phyloP scores from a whole-genome alignment of 2,888 invertebrate species.

The Oscheius sp. region DNA sequence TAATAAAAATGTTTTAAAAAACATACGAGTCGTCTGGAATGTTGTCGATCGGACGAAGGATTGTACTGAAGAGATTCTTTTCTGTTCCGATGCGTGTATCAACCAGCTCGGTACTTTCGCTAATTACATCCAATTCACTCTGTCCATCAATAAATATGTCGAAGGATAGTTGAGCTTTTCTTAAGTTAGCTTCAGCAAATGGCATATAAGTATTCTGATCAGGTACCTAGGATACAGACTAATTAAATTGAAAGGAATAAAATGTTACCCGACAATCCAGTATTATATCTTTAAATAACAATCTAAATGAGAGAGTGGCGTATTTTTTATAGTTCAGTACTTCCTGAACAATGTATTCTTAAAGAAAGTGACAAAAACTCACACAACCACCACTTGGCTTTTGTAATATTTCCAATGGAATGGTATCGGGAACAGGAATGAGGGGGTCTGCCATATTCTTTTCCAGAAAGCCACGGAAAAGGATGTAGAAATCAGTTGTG shows the following conservation, averaged over 20 bases:
- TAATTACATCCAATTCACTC: slow-evolving; percentile 76
- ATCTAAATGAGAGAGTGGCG: slow-evolving; percentile 74
- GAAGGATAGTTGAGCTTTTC: slow-evolving; percentile 74
- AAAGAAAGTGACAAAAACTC: slow-evolving; percentile 16
- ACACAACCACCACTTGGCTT: slow-evolving; percentile 53
- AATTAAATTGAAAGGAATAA: background rate
- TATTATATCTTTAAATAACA: slow-evolving; percentile 75
- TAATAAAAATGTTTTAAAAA: background rate
- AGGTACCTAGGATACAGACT: slow-evolving; percentile 21
- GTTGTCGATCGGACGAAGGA: slow-evolving; percentile 5
- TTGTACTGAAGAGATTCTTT: slow-evolving; percentile 27
- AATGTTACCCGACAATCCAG: slow-evolving; percentile 43
- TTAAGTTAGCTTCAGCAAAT: slow-evolving; percentile 74
- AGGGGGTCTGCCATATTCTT: slow-evolving; percentile 76
- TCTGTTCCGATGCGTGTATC: slow-evolving; percentile 73
- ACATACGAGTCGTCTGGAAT: background rate
- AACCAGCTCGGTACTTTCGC: slow-evolving; percentile 74
- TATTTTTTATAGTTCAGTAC: slow-evolving; percentile 64
- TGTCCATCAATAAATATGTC: slow-evolving; percentile 75
- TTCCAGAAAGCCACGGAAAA: slow-evolving; percentile 74
- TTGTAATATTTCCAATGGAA: slow-evolving; percentile 68
- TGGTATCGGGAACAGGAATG: slow-evolving; percentile 67
- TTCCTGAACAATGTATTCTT: slow-evolving; percentile 38
- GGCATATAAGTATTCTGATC: slow-evolving; percentile 39
- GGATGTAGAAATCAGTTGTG: slow-evolving; percentile 65